Evolutionary conservation across 1,140 invertebrate species (phyloP), one percentile per base, ranked within the genome.

Genomic region (Berghia stephanieae): DNA sequence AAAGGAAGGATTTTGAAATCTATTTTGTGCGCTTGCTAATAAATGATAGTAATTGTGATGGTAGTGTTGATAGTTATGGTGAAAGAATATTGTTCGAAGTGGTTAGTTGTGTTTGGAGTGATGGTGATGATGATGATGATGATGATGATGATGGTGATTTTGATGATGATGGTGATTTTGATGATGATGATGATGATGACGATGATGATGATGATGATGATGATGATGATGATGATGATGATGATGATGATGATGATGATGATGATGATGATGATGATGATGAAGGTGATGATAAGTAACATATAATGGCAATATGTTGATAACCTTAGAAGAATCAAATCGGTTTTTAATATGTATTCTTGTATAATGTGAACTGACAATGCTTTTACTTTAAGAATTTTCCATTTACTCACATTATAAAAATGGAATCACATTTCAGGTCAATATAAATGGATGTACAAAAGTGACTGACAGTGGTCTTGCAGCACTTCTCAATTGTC

Each of bases 361-460:
- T n/a, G 31, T 66, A n/a, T 16, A 31, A 16, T 1, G n/a, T 24
- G 27, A 24, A n/a, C 16, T 68, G 66, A 8, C 31, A 38, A 6
- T 38, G 36, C 18, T 18, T 6, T 40, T 1, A 38, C 10, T 43
- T 43, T 42, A 21, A 1, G 24, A 27, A 63, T 27, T 13, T 10
- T n/a, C 8, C 16, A n/a, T 42, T 31, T 16, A 16, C 21, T 73
- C 13, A 74, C 42, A 42, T 66, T 76, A 31, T 16, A 13, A 46
- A 5, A 3, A 3, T 76, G 5, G 6, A 75, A 18, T 46, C 21
- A 36, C 36, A 2, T n/a, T 31, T 21, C 67, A 80, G 79, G 42
- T 80, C 16, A 80, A 77, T 27, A 71, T 80, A 40, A 76, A 80
- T 67, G 79, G 79, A 36, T 80, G 79, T 42, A 36, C 52, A 5